phyloP scores from a whole-genome alignment of 2,797 vertebrate genomes.

The Pseudomugil tenellus region DNA sequence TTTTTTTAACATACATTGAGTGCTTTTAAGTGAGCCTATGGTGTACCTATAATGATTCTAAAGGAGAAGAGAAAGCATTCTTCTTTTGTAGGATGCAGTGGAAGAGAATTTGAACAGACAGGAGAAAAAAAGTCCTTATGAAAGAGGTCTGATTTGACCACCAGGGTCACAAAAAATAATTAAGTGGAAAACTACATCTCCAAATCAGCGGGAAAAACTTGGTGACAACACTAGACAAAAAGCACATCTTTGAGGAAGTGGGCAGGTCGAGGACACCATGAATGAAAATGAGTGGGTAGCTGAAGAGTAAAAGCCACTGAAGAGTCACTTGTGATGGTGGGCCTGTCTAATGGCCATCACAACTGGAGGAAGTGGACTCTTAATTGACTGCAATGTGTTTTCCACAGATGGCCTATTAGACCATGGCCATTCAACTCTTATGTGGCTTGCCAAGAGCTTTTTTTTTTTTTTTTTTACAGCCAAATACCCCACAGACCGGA shows the following conservation, averaged over 20 bases:
- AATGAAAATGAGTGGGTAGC: constrained; percentile 56
- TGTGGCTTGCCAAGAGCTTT: constrained; percentile 62
- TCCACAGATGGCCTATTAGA: constrained; percentile 81
- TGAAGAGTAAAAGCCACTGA: constrained; percentile 75
- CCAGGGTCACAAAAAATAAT: constrained; percentile 75
- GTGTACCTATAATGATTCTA: constrained; percentile 40
- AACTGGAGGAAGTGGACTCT: constrained; percentile 75
- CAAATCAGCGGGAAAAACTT: constrained; percentile 56
- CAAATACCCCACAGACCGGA: constrained; percentile 72
- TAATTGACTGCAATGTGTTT: constrained; percentile 80
- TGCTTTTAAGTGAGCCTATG: constrained; percentile 38
- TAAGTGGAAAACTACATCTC: constrained; percentile 63
- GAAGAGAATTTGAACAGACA: constrained; percentile 25
- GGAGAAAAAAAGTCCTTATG: constrained; percentile 29
- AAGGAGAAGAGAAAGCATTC: constrained; percentile 37
- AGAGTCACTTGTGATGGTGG: constrained; percentile 77
- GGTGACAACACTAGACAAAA: constrained; percentile 62
- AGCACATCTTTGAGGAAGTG: constrained; percentile 44
- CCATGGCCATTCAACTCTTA: constrained; percentile 73
- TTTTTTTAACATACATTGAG: constrained; percentile 38
- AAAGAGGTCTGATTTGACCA: constrained; percentile 65
- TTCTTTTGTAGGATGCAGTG: constrained; percentile 37
- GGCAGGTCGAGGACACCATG: constrained; percentile 53
- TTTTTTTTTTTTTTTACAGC: constrained; percentile 42
- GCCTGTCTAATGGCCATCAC: constrained; percentile 77